Evolutionary conservation across 1,140 invertebrate genomes (phyloP).

Genomic region (Meloidogyne chitwoodi): DNA sequence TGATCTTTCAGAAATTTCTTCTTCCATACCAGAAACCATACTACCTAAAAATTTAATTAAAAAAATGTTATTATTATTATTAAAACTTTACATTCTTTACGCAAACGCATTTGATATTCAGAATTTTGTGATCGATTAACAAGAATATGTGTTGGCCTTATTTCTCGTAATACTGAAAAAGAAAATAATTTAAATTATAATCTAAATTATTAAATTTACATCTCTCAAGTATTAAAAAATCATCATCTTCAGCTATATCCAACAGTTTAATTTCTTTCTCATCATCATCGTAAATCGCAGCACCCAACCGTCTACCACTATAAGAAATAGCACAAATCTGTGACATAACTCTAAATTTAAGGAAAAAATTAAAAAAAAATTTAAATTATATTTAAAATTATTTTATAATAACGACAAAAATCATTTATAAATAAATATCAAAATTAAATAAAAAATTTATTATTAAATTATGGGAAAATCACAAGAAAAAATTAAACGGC

Average conservation of each 20-base stretch:
- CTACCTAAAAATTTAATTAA: not conserved
- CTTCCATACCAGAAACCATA: not conserved
- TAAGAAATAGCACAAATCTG: conserved; percentile 19
- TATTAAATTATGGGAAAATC: not conserved
- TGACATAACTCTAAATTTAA: not conserved
- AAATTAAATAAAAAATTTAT: not conserved
- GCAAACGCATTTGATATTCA: conserved; percentile 11
- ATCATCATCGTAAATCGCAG: conserved; percentile 26
- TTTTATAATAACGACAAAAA: not conserved
- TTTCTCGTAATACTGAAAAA: conserved; percentile 19
- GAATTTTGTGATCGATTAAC: conserved; percentile 22
- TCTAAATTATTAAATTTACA: conserved; percentile 11
- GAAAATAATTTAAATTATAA: conserved; percentile 19
- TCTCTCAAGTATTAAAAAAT: conserved; percentile 19
- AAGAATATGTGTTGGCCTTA: conserved; percentile 19
- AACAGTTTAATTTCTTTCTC: conserved; percentile 12
- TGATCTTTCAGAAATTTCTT: conserved; percentile 3
- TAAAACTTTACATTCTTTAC: conserved; percentile 19
- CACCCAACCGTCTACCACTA: conserved; percentile 22
- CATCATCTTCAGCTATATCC: conserved; percentile 22
- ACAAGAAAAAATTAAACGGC: not conserved
- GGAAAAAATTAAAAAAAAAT: not conserved
- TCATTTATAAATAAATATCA: not conserved
- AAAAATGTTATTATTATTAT: not conserved
- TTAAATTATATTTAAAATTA: not conserved